These are phyloP conservation scores for Lysandra coridon DNA, from an alignment of 2,888 invertebrate species.

Conservation along the genomic window DNA sequence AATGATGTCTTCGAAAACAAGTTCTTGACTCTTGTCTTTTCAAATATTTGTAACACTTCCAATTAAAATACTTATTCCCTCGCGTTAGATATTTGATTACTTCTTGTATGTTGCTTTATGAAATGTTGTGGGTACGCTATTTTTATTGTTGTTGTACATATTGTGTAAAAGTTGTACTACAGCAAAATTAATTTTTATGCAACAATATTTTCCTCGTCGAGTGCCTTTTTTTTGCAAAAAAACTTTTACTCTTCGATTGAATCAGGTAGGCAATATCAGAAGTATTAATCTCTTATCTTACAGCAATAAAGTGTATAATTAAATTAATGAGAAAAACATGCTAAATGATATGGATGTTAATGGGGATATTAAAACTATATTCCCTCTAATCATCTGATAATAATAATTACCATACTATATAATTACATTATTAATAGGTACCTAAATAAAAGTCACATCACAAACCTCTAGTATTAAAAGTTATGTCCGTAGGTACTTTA, in stretches of 20 bases:
- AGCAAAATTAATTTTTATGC: no score
- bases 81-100: not conserved
- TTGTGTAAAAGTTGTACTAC: no score
- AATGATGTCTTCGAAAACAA: not conserved
- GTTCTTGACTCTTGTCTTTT: not conserved
- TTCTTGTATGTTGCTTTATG: no score
- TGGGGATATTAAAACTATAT: not conserved
- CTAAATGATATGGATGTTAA: not conserved
- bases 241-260: not conserved
- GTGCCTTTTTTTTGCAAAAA: no score
- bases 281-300: constrained; percentile 12
- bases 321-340: constrained; percentile 3
- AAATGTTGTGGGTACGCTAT: no score
- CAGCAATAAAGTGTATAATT: constrained; percentile 1
- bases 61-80: not conserved
- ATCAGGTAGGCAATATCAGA: not conserved
- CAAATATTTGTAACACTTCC: not conserved
- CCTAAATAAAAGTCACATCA: not conserved
- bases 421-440: no score
- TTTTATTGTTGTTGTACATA: no score
- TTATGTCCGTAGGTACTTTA: not conserved
- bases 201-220: no score
- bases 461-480: not conserved
- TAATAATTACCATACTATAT: not conserved
- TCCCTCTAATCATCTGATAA: constrained; percentile 1